Percentiles rank a stretch among this genome's conserved stretches.
These are phyloP conservation scores for Erebia palarica DNA, from an alignment of 2,888 invertebrate species.

Conservation along the genomic window DNA sequence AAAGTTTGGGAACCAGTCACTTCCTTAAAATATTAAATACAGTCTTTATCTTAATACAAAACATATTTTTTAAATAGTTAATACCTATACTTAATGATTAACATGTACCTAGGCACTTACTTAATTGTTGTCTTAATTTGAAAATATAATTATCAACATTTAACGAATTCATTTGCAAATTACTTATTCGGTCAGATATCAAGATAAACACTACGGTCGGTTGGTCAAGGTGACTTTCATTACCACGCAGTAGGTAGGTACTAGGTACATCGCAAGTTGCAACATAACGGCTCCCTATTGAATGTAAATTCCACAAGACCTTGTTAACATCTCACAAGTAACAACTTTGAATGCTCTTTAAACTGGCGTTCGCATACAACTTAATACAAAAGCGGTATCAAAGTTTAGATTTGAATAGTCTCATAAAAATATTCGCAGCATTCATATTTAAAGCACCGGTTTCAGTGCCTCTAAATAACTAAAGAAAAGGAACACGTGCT, in stretches of 20 bases:
- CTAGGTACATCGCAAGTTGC: conserved; percentile 58
- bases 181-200: conserved; percentile 46
- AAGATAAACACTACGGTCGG: conserved; percentile 55
- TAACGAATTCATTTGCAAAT: conserved; percentile 37
- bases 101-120: not conserved
- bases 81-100: no score
- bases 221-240: conserved; percentile 77
- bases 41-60: no score
- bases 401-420: conserved; percentile 7
- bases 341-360: conserved; percentile 8
- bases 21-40: no score
- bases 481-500: conserved; percentile 73
- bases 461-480: conserved; percentile 59
- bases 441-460: conserved; percentile 18
- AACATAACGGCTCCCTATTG: conserved; percentile 71
- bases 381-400: conserved; percentile 10
- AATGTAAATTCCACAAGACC: conserved; percentile 72
- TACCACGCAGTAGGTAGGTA: conserved; percentile 50
- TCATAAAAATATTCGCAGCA: conserved; percentile 11
- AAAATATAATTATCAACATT: not conserved
- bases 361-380: not conserved
- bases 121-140: not conserved
- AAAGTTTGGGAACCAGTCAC: no score
- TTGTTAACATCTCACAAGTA: conserved; percentile 50
- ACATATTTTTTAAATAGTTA: no score